Conservation (phyloP, 2,113 vertebrate species). For the Rousettus leschenaultii region DNA sequence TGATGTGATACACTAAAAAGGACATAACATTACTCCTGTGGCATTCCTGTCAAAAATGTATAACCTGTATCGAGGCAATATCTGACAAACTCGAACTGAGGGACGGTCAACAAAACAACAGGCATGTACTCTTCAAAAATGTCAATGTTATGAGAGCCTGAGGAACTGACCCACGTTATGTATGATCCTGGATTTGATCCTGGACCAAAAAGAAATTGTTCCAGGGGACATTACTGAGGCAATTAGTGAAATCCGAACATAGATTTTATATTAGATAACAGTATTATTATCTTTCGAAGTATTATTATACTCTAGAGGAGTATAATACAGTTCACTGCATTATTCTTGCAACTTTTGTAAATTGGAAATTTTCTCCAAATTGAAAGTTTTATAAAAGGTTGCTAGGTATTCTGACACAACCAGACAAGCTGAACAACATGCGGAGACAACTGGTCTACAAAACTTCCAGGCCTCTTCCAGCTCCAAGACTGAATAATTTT, state of each 20-base stretch:
- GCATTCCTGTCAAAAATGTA: not conserved
- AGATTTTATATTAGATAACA: not conserved
- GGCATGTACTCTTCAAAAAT: not conserved
- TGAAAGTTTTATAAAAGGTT: not conserved
- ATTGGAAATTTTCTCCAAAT: not conserved
- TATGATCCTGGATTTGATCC: not conserved
- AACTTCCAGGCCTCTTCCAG: not conserved
- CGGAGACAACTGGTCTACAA: not conserved
- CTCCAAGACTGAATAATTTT: not conserved
- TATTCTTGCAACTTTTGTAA: not conserved
- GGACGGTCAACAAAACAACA: not conserved
- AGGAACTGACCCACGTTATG: not conserved
- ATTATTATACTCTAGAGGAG: not conserved
- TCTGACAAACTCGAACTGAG: not conserved
- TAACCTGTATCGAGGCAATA: not conserved
- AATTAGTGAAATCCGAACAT: not conserved
- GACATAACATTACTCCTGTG: not conserved
- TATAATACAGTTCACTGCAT: not conserved
- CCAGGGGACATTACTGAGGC: not conserved
- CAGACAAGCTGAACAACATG: not conserved
- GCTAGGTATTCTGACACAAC: not conserved
- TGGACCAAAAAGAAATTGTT: not conserved
- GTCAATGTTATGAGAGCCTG: not conserved
- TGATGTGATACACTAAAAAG: not conserved
- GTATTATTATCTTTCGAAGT: too few relatives aligned